Conservation (phyloP, 1,140 invertebrate genomes). For the Papilio helenus region DNA sequence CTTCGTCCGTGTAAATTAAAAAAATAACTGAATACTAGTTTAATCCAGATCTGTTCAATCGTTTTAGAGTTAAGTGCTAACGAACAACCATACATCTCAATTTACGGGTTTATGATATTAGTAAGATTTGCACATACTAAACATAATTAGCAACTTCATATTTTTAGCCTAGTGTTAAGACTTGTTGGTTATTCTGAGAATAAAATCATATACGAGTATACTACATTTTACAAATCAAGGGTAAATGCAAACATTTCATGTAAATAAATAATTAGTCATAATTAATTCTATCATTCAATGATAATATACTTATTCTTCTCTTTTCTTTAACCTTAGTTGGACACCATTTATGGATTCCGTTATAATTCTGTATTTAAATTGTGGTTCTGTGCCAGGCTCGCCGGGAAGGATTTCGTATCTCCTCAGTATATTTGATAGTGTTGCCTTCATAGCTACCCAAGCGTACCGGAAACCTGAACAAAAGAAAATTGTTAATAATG, state of each 20-base stretch:
- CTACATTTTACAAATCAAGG: too few species aligned
- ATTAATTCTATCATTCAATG: neutral
- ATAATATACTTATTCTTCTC: neutral
- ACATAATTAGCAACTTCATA: too few species aligned
- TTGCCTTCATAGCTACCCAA: constrained; percentile 56
- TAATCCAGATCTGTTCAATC: too few species aligned
- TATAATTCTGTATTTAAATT: constrained; percentile 54
- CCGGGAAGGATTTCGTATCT: constrained; percentile 53
- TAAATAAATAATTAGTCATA: constrained; percentile 8
- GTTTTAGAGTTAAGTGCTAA: neutral
- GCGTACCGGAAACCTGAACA: constrained; percentile 56
- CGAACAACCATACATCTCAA: too few species aligned
- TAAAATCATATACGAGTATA: too few species aligned
- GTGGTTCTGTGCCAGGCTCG: constrained; percentile 49
- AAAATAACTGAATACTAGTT: neutral
- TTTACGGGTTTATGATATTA: too few species aligned
- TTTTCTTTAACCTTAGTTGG: constrained; percentile 48
- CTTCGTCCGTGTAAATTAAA: neutral
- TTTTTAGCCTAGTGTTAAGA: too few species aligned
- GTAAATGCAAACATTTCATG: neutral
- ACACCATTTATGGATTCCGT: constrained; percentile 58
- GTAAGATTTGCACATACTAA: too few species aligned
- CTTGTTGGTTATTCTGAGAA: too few species aligned
- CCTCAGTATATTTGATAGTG: constrained; percentile 54
- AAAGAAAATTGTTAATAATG: constrained; percentile 19